phyloP scores from a whole-genome alignment of 2,888 invertebrate genomes.

The Trissonchulus sp. region DNA sequence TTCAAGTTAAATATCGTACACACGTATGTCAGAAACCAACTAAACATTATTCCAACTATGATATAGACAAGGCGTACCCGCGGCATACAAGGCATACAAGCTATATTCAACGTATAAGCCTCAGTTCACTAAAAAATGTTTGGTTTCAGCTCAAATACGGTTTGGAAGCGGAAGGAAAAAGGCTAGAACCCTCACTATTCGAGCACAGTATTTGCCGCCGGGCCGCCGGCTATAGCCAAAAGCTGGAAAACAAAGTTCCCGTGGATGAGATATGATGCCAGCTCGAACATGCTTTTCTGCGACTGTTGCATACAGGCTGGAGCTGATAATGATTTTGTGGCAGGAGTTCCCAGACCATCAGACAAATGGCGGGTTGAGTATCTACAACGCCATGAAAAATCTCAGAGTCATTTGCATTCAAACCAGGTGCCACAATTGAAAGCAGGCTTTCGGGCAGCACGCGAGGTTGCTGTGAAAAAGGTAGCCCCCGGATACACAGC shows the following conservation, averaged over 20 bases:
- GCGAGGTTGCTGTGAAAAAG: neutral
- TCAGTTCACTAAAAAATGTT: too few relatives aligned
- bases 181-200: too few relatives aligned
- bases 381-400: neutral
- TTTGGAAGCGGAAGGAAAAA: too few relatives aligned
- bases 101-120: too few relatives aligned
- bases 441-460: neutral
- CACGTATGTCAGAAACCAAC: too few relatives aligned
- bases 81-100: too few relatives aligned
- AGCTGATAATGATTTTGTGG: neutral
- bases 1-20: too few relatives aligned
- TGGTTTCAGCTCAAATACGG: too few relatives aligned
- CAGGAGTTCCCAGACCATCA: neutral
- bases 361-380: constrained; percentile 11
- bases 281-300: neutral
- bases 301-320: neutral
- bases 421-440: neutral
- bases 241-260: neutral
- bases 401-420: neutral
- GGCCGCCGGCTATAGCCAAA: neutral
- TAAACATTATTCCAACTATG: too few relatives aligned
- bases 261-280: constrained; percentile 1
- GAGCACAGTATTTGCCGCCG: too few relatives aligned
- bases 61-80: too few relatives aligned
- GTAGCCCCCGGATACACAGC: neutral